phyloP scores from a whole-genome alignment of 2,797 vertebrate genomes.

The Clarias laeviceps region DNA sequence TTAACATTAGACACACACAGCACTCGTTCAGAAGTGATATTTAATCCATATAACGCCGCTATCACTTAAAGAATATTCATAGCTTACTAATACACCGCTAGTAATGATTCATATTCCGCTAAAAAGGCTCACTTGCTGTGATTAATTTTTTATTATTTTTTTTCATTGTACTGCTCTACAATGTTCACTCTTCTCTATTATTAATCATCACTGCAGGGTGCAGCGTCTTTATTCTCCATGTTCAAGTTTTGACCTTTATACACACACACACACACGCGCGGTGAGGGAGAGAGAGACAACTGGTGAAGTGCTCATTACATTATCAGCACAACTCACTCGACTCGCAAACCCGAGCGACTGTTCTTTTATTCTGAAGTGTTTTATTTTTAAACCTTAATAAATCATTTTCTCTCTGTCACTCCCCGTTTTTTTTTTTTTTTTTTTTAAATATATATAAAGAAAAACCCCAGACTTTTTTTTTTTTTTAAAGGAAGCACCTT shows the following conservation, averaged over 20 bases:
- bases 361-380: not conserved
- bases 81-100: not conserved
- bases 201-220: slow-evolving; percentile 6
- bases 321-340: not conserved
- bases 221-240: not conserved
- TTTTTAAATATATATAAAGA: not conserved
- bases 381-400: not conserved
- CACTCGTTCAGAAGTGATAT: not conserved
- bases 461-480: slow-evolving; percentile 33
- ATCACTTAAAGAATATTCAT: not conserved
- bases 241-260: slow-evolving; percentile 5
- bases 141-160: too few relatives aligned
- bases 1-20: not conserved
- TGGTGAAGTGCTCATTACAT: not conserved
- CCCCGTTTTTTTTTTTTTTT: not conserved
- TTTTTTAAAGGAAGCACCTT: slow-evolving; percentile 63
- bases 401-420: not conserved
- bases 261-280: not conserved
- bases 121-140: not conserved
- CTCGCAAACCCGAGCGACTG: not conserved
- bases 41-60: not conserved
- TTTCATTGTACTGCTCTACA: not conserved
- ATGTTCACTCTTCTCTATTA: slow-evolving; percentile 8
- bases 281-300: not conserved
- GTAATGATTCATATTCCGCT: not conserved